These are phyloP conservation scores for Microcebus jonahi DNA, from an alignment of 2,113 vertebrate genomes.

Conservation along the genomic window DNA sequence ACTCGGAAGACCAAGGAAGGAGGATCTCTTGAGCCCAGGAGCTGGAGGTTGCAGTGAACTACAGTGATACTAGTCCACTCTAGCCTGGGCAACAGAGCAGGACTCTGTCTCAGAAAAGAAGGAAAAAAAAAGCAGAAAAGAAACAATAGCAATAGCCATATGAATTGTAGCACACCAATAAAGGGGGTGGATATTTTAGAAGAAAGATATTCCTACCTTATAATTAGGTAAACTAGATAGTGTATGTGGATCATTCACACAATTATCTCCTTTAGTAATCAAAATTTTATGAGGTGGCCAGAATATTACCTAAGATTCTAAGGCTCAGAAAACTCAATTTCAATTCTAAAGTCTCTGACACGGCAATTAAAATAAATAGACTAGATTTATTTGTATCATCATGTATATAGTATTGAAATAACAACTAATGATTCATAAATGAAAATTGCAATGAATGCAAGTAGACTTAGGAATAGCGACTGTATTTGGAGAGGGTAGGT, in stretches of 20 bases:
- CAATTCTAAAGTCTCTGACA: not conserved
- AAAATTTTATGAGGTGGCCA: not conserved
- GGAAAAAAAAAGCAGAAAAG: not conserved
- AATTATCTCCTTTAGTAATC: not conserved
- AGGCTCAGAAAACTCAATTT: not conserved
- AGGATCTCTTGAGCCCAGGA: no score
- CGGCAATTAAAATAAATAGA: not conserved
- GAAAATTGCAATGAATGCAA: not conserved
- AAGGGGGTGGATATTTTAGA: not conserved
- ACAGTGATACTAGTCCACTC: no score
- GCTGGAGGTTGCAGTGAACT: no score
- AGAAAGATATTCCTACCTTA: not conserved
- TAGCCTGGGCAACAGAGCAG: no score
- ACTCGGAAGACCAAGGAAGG: no score
- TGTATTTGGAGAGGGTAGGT: not conserved
- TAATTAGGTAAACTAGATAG: not conserved
- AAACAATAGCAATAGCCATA: not conserved
- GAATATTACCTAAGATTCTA: not conserved
- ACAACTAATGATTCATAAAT: not conserved
- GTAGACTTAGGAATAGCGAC: not conserved
- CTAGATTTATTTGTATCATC: not conserved
- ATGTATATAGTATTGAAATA: not conserved
- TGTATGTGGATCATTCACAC: not conserved
- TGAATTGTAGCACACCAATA: not conserved
- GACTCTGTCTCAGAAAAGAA: no score